phyloP scores from a whole-genome alignment of 2,113 vertebrate species.

The Chloropsis cyanopogon region DNA sequence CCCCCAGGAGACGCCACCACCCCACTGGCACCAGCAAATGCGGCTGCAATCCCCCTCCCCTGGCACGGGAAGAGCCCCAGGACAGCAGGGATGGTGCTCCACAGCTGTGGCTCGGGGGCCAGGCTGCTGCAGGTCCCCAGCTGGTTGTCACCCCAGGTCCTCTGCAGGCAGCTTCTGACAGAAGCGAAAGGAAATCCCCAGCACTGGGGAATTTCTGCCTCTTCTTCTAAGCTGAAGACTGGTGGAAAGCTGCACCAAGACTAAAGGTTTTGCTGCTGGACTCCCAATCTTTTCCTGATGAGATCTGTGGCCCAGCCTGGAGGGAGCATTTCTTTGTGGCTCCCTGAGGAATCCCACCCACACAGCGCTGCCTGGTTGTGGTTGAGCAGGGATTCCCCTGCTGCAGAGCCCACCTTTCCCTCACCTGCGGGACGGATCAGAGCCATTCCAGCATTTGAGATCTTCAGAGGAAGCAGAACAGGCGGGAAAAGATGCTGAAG shows the following conservation, averaged over 20 bases:
- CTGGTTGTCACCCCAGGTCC: background rate
- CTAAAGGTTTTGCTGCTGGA: background rate
- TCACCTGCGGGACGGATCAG: fast-evolving
- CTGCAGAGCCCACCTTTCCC: background rate
- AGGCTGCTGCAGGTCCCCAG: background rate
- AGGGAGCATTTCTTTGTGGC: background rate
- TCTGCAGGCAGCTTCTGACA: background rate
- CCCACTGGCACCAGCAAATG: background rate
- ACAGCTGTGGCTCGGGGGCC: background rate
- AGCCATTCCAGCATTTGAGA: fast-evolving
- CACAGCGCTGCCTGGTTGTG: background rate
- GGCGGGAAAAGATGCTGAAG: background rate
- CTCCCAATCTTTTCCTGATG: background rate
- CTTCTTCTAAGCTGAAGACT: background rate
- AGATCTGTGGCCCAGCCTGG: background rate
- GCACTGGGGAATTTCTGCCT: background rate
- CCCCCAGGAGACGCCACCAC: background rate
- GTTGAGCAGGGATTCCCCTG: background rate
- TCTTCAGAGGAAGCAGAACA: background rate
- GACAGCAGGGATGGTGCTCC: background rate
- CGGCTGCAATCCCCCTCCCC: background rate
- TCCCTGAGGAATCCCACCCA: background rate
- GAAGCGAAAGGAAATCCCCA: background rate
- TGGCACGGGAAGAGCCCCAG: background rate
- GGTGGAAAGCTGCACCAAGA: background rate